Conservation (phyloP, 2,797 vertebrate genomes). For the Trachops cirrhosus region DNA sequence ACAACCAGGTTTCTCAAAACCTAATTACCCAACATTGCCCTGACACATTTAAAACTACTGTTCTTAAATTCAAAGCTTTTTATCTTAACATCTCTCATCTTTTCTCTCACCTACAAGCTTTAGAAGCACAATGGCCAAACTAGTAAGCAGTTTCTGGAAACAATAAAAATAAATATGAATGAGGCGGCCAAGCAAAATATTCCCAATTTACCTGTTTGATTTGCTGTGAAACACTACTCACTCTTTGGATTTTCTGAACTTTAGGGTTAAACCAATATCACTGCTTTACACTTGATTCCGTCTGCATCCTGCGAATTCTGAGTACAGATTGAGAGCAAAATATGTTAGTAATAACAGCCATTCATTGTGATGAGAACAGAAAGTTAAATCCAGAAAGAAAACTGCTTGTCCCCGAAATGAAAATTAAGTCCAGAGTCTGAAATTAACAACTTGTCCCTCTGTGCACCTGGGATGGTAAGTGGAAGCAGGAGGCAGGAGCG, state of each 20-base stretch:
- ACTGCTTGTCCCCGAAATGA: not conserved
- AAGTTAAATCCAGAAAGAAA: slow-evolving; percentile 29
- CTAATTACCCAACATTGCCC: not conserved
- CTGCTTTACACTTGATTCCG: not conserved
- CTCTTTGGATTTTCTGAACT: not conserved
- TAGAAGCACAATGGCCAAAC: slow-evolving; percentile 12
- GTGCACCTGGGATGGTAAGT: not conserved
- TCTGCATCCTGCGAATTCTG: not conserved
- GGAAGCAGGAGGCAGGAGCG: not conserved
- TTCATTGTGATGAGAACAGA: not conserved
- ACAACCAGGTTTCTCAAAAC: not conserved
- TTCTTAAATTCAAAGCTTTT: slow-evolving; percentile 27
- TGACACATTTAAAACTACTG: not conserved
- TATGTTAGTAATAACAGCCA: not conserved
- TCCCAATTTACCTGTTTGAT: not conserved
- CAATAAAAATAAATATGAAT: not conserved
- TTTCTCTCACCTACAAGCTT: not conserved
- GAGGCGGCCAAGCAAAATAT: not conserved
- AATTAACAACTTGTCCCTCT: not conserved
- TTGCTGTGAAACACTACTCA: not conserved
- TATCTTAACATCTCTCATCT: not conserved
- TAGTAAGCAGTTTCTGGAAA: not conserved
- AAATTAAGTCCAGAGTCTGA: not conserved
- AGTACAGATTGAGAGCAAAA: slow-evolving; percentile 22
- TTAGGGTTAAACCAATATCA: not conserved